A percentile compares a stretch with the other conserved stretches of the same genome.
phyloP scores from a whole-genome alignment of 2,888 invertebrate genomes.

The Formica aserva region DNA sequence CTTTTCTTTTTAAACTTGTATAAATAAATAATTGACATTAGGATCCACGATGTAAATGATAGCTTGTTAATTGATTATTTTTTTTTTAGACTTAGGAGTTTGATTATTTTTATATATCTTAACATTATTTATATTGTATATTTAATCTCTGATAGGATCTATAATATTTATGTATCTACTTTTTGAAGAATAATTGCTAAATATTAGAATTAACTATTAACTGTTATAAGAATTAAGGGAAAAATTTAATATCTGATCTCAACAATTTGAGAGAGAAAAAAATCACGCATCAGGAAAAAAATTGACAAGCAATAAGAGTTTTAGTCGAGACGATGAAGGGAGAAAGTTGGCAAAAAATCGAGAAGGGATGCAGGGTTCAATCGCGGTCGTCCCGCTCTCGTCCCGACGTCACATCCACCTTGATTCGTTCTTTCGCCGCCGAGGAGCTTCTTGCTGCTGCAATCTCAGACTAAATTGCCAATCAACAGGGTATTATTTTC shows the following conservation, averaged over 20 bases:
- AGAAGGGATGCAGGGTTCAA: conserved; percentile 27
- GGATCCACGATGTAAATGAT: background rate
- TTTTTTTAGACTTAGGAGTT: no score
- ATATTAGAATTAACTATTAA: background rate
- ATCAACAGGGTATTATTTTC: conserved; percentile 85
- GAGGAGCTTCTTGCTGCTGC: conserved; percentile 76
- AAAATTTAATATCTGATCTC: background rate
- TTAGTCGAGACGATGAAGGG: background rate
- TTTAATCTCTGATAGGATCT: background rate
- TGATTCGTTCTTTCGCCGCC: conserved; percentile 63
- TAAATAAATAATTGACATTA: conserved; percentile 6
- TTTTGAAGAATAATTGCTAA: background rate
- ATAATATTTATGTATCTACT: background rate
- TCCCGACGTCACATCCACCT: conserved; percentile 23
- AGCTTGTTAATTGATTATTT: background rate
- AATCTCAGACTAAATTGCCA: conserved; percentile 84
- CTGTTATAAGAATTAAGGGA: background rate
- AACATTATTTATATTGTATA: background rate
- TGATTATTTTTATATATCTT: background rate
- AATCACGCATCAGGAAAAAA: background rate
- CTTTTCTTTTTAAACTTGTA: background rate
- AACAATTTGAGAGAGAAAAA: background rate
- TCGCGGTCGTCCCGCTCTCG: conserved; percentile 35
- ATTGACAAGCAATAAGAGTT: background rate
- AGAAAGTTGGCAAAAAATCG: conserved; percentile 43